phyloP scores from a whole-genome alignment of 2,113 vertebrate species.

The Brevimyrus niger region DNA sequence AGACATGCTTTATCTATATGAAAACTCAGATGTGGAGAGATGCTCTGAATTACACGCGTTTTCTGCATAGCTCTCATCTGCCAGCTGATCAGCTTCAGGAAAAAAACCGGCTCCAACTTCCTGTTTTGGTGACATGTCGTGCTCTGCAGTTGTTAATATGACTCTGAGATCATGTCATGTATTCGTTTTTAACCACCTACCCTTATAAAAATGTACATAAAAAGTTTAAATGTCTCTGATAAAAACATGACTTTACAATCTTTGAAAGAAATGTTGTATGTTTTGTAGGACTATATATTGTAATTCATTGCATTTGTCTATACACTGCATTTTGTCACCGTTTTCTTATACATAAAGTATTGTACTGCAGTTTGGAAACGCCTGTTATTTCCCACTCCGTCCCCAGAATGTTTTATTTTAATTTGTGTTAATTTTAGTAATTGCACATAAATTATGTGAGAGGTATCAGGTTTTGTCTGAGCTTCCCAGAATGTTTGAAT shows the following conservation, averaged over 20 bases:
- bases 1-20: not conserved
- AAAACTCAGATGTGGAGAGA: not conserved
- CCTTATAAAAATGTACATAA: not conserved
- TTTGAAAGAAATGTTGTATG: not conserved
- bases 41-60: not conserved
- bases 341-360: not conserved
- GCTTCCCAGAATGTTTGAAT: not conserved
- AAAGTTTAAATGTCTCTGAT: not conserved
- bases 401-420: not conserved
- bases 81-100: not conserved
- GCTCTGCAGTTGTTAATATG: not conserved
- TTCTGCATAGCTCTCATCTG: not conserved
- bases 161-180: not conserved
- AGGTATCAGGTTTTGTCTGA: not conserved
- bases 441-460: not conserved
- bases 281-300: not conserved
- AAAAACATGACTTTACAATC: not conserved
- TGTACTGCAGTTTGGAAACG: not conserved
- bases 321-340: not conserved
- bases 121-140: not conserved
- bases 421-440: not conserved
- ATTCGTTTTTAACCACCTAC: not conserved
- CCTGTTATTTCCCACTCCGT: not conserved
- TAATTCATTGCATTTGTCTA: not conserved
- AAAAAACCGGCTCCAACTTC: not conserved